Evolutionary conservation across 2,113 vertebrate species (phyloP).

Genomic region (Anguilla japonica): DNA sequence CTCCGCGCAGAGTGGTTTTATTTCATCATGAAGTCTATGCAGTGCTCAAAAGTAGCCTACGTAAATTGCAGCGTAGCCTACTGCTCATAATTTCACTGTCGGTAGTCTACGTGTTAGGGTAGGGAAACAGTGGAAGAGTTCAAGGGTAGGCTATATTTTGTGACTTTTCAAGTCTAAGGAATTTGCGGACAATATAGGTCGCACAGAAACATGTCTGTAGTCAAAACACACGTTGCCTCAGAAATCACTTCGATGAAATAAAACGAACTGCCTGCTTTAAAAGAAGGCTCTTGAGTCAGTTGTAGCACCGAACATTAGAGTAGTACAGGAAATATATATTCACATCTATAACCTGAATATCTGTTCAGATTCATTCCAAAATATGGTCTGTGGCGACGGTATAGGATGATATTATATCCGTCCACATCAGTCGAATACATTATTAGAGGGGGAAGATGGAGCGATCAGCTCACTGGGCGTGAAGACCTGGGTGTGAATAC

Average conservation of each 20-base stretch:
- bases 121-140: neutral
- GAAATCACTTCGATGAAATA: neutral
- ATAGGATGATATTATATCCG: constrained; percentile 4
- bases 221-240: neutral
- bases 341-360: neutral
- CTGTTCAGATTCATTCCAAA: neutral
- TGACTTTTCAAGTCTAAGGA: neutral
- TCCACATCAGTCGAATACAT: neutral
- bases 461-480: neutral
- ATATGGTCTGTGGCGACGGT: neutral
- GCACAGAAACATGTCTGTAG: neutral
- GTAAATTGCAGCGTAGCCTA: neutral
- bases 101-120: neutral
- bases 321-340: neutral
- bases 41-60: neutral
- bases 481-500: constrained; percentile 6
- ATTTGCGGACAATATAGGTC: neutral
- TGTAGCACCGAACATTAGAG: neutral
- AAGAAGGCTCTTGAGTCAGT: neutral
- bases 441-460: neutral
- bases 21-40: neutral
- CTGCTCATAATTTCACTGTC: neutral
- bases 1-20: too few species aligned
- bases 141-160: neutral
- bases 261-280: neutral